A percentile compares a stretch with the other conserved stretches of the same genome.
Conservation (phyloP, 2,888 invertebrate species). For the Chesias legatella region DNA sequence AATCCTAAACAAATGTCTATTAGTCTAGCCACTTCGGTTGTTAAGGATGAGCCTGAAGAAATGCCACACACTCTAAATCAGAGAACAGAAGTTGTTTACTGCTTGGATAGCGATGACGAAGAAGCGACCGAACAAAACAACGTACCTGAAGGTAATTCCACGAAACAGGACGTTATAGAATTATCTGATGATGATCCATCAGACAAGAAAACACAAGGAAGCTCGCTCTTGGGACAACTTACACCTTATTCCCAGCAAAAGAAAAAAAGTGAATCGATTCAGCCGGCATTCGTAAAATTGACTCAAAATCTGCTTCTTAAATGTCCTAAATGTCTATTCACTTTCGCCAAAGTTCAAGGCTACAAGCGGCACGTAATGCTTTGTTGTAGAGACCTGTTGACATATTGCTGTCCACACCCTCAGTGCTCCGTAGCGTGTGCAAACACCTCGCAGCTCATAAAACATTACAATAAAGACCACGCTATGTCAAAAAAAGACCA, state of each 20-base stretch:
- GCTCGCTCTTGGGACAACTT: background rate
- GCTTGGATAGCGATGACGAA: slow-evolving; percentile 69
- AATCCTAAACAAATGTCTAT: slow-evolving; percentile 1
- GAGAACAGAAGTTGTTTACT: slow-evolving; percentile 28
- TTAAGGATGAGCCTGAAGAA: slow-evolving; percentile 42
- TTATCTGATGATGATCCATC: slow-evolving; percentile 41
- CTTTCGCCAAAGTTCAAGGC: slow-evolving; percentile 26
- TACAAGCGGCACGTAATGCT: slow-evolving; percentile 46
- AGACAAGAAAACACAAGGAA: background rate
- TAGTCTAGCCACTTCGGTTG: slow-evolving; percentile 23
- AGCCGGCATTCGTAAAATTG: slow-evolving; percentile 15
- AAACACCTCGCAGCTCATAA: slow-evolving; percentile 29
- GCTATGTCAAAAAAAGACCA: slow-evolving; percentile 20
- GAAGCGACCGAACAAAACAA: slow-evolving; percentile 9
- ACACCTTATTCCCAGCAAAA: background rate
- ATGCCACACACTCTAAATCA: slow-evolving; percentile 9
- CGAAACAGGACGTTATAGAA: slow-evolving; percentile 34
- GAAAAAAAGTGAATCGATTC: slow-evolving; percentile 1
- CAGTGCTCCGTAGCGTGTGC: slow-evolving; percentile 14
- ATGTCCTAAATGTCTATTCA: slow-evolving; percentile 45
- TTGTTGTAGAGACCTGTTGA: slow-evolving; percentile 29
- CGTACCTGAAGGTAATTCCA: slow-evolving; percentile 9
- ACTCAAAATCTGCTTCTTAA: slow-evolving; percentile 29
- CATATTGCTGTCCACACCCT: slow-evolving; percentile 23
- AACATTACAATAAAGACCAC: slow-evolving; percentile 42